Evolutionary conservation across 2,888 invertebrate species (phyloP), one percentile per base, ranked within the genome.

Genomic region (Copidosoma aretas): DNA sequence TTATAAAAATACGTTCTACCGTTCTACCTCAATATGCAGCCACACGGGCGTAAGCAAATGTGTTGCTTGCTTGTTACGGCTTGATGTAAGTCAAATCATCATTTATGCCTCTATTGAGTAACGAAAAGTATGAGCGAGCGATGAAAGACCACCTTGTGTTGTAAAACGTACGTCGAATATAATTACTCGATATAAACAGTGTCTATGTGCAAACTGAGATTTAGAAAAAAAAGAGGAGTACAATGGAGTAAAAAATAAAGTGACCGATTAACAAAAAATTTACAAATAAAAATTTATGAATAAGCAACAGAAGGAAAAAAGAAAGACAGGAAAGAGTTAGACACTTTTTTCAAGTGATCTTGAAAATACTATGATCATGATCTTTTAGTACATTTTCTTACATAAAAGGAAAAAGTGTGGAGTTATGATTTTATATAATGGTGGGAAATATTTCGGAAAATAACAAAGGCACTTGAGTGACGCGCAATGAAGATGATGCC

Each of bases 301-400:
- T 32, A 32, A 32, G 32, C 32, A 32, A 32, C 32, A 32, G 8
- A 32, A 8, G 4, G 32, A 32, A 8, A 32, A 32, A 32, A 32
- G 8, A 32, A 32, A 32, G 4, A 3, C 32, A 32, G 32, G 8
- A 8, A 32, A 32, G 8, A 32, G 32, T 32, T 32, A 8, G 32
- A 32, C 32, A 32, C 3, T 32, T 32, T 32, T 32, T 32, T 32
- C 32, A 32, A 32, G 32, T 8, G 3, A 32, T 32, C 3, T 32
- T 32, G 3, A 32, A 32, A 32, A 32, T 32, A 32, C 8, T 3
- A 32, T 32, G 4, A 32, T 32, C 4, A 32, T 8, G 8, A 32
- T 32, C 74, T 75, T 76, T 76, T 71, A 70, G 73, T 76, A 76
- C 74, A 73, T 76, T 77, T 75, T 77, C 73, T 77, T 76, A 76